A percentile compares a stretch with the other conserved stretches of the same genome.
phyloP scores from a whole-genome alignment of 2,113 vertebrate genomes.

The Amphiprion percula region DNA sequence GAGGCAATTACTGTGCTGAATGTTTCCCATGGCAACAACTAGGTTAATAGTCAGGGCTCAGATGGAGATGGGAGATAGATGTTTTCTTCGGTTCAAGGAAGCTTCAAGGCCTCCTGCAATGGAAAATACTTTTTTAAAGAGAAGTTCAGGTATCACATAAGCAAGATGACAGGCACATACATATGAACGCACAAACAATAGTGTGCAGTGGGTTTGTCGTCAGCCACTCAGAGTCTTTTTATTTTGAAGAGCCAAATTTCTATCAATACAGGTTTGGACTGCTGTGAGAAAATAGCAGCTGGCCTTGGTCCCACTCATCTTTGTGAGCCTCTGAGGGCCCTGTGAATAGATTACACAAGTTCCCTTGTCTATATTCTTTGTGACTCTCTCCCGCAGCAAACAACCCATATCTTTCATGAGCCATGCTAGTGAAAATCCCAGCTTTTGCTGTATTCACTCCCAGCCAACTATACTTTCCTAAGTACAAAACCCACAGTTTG shows the following conservation, averaged over 20 bases:
- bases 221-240: constrained; percentile 59
- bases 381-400: constrained; percentile 40
- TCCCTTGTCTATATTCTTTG: constrained; percentile 74
- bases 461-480: constrained; percentile 43
- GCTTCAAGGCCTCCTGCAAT: constrained; percentile 48
- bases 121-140: constrained; percentile 43
- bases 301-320: constrained; percentile 76
- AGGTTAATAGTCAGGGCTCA: constrained; percentile 57
- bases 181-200: constrained; percentile 29
- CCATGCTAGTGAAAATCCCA: constrained; percentile 72
- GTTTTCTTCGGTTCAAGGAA: constrained; percentile 53
- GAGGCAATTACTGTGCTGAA: constrained; percentile 51
- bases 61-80: constrained; percentile 47
- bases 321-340: constrained; percentile 73
- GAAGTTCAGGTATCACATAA: constrained; percentile 37
- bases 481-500: constrained; percentile 30
- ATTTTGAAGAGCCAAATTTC: constrained; percentile 63
- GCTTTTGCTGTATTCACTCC: constrained; percentile 60
- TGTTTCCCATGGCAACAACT: constrained; percentile 64
- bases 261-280: constrained; percentile 65
- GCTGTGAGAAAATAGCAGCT: constrained; percentile 75
- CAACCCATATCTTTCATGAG: constrained; percentile 58
- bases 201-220: constrained; percentile 56
- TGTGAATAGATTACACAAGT: constrained; percentile 87
- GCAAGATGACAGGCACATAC: constrained; percentile 19